phyloP scores from a whole-genome alignment of 2,888 invertebrate species.

The Cryptocephalus moraei region DNA sequence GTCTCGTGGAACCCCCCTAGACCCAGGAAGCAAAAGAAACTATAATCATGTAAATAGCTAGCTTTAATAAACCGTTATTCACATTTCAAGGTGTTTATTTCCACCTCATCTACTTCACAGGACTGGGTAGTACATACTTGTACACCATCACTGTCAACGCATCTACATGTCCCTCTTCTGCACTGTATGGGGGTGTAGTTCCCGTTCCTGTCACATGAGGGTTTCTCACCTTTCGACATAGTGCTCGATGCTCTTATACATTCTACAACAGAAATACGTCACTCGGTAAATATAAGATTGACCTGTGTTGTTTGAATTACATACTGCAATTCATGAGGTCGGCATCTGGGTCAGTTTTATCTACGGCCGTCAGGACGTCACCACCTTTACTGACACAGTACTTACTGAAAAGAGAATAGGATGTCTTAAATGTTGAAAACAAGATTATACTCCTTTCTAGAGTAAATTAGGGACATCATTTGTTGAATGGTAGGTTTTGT shows the following conservation, averaged over 20 bases:
- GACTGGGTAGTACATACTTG: constrained; percentile 31
- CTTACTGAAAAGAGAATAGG: constrained; percentile 29
- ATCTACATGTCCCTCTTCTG: constrained; percentile 49
- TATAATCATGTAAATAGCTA: constrained; percentile 43
- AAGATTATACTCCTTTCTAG: neutral
- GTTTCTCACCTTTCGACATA: constrained; percentile 32
- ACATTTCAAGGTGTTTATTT: constrained; percentile 15
- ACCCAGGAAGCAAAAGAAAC: constrained; percentile 72
- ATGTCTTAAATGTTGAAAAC: too few relatives aligned
- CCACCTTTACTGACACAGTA: constrained; percentile 50
- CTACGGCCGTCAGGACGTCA: constrained; percentile 40
- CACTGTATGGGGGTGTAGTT: constrained; percentile 54
- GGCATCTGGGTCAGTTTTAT: constrained; percentile 32
- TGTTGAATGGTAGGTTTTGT: too few relatives aligned
- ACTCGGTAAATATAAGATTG: neutral
- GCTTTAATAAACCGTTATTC: neutral
- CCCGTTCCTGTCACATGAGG: constrained; percentile 52
- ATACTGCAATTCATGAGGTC: constrained; percentile 52
- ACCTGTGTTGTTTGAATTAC: constrained; percentile 23
- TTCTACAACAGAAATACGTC: constrained; percentile 36
- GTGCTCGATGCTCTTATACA: constrained; percentile 48
- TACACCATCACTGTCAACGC: constrained; percentile 51
- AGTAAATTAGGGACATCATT: too few relatives aligned
- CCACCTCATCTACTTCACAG: constrained; percentile 21
- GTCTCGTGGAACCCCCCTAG: constrained; percentile 77